phyloP scores from a whole-genome alignment of 2,888 invertebrate genomes.

The Stomorhina lunata region DNA sequence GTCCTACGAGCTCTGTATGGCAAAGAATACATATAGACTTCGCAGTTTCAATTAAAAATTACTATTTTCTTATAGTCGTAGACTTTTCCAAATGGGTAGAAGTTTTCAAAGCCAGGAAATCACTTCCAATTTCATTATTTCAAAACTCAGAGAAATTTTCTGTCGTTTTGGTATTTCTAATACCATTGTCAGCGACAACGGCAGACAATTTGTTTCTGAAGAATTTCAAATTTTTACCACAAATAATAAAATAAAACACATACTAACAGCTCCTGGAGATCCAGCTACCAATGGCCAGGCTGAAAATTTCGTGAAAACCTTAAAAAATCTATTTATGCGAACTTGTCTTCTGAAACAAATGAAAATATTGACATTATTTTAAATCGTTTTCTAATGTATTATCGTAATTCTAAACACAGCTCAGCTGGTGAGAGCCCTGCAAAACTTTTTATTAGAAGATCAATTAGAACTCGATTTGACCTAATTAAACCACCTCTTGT shows the following conservation, averaged over 20 bases:
- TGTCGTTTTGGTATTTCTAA: constrained; percentile 42
- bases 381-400: constrained; percentile 3
- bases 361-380: background rate
- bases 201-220: constrained; percentile 47
- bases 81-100: background rate
- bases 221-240: constrained; percentile 28
- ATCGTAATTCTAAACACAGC: background rate
- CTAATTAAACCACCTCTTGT: constrained; percentile 27
- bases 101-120: background rate
- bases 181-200: constrained; percentile 52
- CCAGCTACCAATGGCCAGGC: background rate
- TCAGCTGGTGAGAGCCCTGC: background rate
- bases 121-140: background rate
- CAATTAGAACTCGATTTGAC: background rate
- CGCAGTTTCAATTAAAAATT: background rate
- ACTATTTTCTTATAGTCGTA: background rate
- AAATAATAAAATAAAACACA: constrained; percentile 4
- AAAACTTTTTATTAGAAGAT: background rate
- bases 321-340: constrained; percentile 21
- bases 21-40: constrained; percentile 27
- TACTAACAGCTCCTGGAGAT: constrained; percentile 38
- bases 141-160: constrained; percentile 44
- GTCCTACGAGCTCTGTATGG: constrained; percentile 51
- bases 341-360: background rate
- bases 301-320: background rate